Evolutionary conservation across 2,888 invertebrate species (phyloP), one percentile per base, ranked within the genome.

Genomic region (Fragum sueziense): DNA sequence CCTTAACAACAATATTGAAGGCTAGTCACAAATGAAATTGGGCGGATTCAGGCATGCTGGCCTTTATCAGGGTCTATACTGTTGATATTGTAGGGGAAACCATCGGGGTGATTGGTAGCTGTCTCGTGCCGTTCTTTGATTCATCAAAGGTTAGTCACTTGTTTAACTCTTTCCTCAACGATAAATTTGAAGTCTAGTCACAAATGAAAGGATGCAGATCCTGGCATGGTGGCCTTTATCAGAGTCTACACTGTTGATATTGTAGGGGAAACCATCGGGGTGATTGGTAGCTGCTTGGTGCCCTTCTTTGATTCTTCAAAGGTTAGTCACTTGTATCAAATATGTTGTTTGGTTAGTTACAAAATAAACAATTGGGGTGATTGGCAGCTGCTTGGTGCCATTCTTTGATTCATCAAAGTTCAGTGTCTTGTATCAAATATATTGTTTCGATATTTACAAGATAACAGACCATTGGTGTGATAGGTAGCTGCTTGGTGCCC

Each of bases 181-280:
- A n/a, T n/a, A n/a, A n/a, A n/a, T n/a, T n/a, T n/a, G n/a, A n/a
- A n/a, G n/a, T n/a, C n/a, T n/a, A n/a, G n/a, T n/a, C 75, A 86
- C 14, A 90, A 90, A 29, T 86, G 90, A 34, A 87, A 87, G 71
- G 80, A 82, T 27, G 82, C 87, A 7, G 88, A 88, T 52, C 80
- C 82, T 3, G 90, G 92, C 59, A 88, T 90, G 78, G 85, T 93
- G 22, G 85, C 92, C 9, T 88, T 93, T 81, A 83, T 94, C 2
- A 78, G 93, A 31, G 91, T 93, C 9, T 93, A 93, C 87, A 93
- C 93, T 2, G 88, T 92, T n/a, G 91, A 93, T 74, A 86, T 90
- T 17, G 84, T 91, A 22, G 88, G 88, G 0, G 88, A 89, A 34
- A 86, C 89, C 51, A 88, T 92, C 11, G 89, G 88, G 9, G 91